phyloP scores from a whole-genome alignment of 2,888 invertebrate species.

The Heliconius erato region DNA sequence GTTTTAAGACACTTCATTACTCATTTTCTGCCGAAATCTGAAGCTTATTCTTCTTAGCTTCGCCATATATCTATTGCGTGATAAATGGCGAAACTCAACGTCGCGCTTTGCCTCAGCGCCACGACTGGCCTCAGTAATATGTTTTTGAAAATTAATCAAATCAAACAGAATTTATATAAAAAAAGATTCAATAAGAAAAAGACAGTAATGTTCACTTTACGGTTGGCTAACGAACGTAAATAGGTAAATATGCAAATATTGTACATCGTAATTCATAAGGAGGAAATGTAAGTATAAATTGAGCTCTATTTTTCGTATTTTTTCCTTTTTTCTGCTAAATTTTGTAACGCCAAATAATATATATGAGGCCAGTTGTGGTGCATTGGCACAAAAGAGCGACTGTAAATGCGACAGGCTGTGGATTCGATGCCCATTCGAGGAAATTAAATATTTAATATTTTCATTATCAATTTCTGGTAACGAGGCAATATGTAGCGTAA shows the following conservation, averaged over 20 bases:
- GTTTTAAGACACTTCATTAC: too few species aligned
- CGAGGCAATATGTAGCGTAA: too few species aligned
- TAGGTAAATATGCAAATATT: neutral
- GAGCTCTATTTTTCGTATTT: neutral
- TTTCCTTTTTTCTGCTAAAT: neutral
- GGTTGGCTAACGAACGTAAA: slow-evolving; percentile 3
- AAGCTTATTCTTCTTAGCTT: too few species aligned
- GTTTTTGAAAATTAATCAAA: neutral
- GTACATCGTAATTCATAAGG: slow-evolving; percentile 22
- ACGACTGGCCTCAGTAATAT: neutral
- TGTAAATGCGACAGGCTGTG: too few species aligned
- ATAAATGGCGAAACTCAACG: too few species aligned
- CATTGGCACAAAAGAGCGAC: too few species aligned
- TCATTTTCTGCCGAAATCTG: too few species aligned
- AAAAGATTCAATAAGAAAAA: neutral
- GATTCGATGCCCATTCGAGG: too few species aligned
- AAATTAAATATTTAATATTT: too few species aligned
- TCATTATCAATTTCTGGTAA: too few species aligned
- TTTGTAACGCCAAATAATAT: neutral
- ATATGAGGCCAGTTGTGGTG: too few species aligned
- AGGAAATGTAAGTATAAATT: slow-evolving; percentile 10
- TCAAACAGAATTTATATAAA: neutral
- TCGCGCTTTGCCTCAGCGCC: neutral
- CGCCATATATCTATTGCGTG: too few species aligned
- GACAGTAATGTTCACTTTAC: slow-evolving; percentile 16